These are phyloP conservation scores for Bimastos eiseni DNA, from an alignment of 2,888 invertebrate genomes.

Conservation along the genomic window DNA sequence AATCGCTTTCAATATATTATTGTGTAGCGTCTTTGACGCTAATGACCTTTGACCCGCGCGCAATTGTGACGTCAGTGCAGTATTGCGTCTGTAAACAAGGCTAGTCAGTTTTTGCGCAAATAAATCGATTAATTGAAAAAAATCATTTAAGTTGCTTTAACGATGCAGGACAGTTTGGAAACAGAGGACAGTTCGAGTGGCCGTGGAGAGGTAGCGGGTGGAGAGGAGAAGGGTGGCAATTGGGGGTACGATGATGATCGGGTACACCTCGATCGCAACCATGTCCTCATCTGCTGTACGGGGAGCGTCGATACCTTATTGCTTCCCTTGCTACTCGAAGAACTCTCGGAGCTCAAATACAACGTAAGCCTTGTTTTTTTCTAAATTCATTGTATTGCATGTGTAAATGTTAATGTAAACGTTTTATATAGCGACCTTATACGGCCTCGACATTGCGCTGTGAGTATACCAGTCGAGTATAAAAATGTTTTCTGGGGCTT, in stretches of 20 bases:
- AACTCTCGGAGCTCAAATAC: conserved; percentile 5
- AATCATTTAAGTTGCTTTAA: neutral
- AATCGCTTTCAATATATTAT: neutral
- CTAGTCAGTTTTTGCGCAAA: neutral
- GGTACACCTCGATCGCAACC: neutral
- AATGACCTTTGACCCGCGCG: neutral
- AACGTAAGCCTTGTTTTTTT: neutral
- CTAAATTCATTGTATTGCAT: neutral
- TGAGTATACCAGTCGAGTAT: too few species aligned
- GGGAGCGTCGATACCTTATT: conserved; percentile 96
- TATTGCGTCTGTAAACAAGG: neutral
- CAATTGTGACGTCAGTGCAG: neutral
- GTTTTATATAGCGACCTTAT: too few species aligned
- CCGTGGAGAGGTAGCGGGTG: neutral
- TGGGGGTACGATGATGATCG: neutral
- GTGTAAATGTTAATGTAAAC: too few species aligned
- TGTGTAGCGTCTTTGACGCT: neutral
- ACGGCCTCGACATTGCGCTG: too few species aligned
- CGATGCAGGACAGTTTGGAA: conserved; percentile 13
- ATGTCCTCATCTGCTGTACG: conserved; percentile 81
- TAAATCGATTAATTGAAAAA: neutral
- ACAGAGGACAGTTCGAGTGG: neutral
- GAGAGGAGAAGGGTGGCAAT: neutral
- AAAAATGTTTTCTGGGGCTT: too few species aligned
- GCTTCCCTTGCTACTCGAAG: conserved; percentile 43